phyloP scores from a whole-genome alignment of 1,140 invertebrate genomes.

The Kradibia gibbosae region DNA sequence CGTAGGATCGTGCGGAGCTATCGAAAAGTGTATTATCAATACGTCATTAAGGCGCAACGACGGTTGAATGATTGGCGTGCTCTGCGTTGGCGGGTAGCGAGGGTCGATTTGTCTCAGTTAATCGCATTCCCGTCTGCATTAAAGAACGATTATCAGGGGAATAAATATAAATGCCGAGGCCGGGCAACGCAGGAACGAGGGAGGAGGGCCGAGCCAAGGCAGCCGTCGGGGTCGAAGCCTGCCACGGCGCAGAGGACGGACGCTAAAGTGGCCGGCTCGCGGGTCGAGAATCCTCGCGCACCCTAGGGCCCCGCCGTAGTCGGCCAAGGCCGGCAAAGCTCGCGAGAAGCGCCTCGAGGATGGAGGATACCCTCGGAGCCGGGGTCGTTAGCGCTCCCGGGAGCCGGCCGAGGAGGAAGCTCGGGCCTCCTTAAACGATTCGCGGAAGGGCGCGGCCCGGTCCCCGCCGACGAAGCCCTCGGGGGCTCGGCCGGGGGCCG shows the following conservation, averaged over 20 bases:
- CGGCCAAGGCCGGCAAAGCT: too few relatives aligned
- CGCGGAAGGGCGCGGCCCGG: slow-evolving; percentile 16
- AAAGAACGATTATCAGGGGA: not conserved
- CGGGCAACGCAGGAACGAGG: too few relatives aligned
- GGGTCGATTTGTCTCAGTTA: not conserved
- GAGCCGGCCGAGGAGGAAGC: not conserved
- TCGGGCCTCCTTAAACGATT: not conserved
- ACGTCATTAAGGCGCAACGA: too few relatives aligned
- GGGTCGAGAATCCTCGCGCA: not conserved
- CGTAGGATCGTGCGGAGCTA: too few relatives aligned
- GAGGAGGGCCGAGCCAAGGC: not conserved
- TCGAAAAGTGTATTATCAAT: too few relatives aligned
- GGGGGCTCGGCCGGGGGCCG: too few relatives aligned
- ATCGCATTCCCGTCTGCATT: not conserved
- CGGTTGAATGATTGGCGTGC: not conserved
- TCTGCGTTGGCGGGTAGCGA: not conserved
- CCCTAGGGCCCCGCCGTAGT: not conserved
- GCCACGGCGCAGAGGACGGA: too few relatives aligned
- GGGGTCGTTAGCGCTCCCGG: not conserved
- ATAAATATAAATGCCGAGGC: too few relatives aligned
- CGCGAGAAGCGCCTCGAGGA: not conserved
- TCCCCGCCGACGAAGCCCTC: too few relatives aligned
- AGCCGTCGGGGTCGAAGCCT: too few relatives aligned
- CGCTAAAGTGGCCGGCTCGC: too few relatives aligned
- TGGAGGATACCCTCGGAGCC: too few relatives aligned